Evolutionary conservation across 2,797 vertebrate species (phyloP), one percentile per base, ranked within the genome.

Genomic region (Sebastes hubbsi): DNA sequence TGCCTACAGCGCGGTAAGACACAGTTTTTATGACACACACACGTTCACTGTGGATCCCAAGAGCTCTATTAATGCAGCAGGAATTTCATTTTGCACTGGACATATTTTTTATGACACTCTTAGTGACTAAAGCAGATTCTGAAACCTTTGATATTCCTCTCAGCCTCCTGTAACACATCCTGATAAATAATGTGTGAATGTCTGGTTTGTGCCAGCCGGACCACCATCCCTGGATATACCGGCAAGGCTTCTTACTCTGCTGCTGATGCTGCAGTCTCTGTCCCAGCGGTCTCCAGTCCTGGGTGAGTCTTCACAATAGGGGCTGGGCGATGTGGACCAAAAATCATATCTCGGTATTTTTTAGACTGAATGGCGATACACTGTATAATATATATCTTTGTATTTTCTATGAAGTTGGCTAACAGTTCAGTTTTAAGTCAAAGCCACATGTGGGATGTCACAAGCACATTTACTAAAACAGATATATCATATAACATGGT

Each of bases 141-240:
- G 14, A 38, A 54, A 18, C n/a, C 6, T 34, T 46, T 76, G 24
- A 67, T 29, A 63, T 54, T 59, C 34, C 38, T 69, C 49, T 56
- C 20, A 60, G 30, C 22, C 13, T 69, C n/a, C 27, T 74, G 9
- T 14, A 30, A 25, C 20, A 46, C 4, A 56, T 69, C 30, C 34
- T 58, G 27, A 83, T 60, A 49, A 60, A 66, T 65, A 75, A 24
- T 49, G 32, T 71, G 64, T 64, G 18, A 76, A 59, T 6, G 27
- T 85, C 0, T 91, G 82, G 92, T 81, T 90, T 87, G 80, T 88
- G 88, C 68, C 87, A 97, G 95, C 34, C 83, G 84, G 80, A 90
- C 88, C 82, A 90, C 96, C 91, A 96, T 97, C 72, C 95, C 94
- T 86, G 97, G 96, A 86, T 96, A 96, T 64, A 91, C 94, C 27